A percentile compares a stretch with the other conserved stretches of the same genome.
phyloP scores from a whole-genome alignment of 2,113 vertebrate genomes.

The Smithornis capensis region DNA sequence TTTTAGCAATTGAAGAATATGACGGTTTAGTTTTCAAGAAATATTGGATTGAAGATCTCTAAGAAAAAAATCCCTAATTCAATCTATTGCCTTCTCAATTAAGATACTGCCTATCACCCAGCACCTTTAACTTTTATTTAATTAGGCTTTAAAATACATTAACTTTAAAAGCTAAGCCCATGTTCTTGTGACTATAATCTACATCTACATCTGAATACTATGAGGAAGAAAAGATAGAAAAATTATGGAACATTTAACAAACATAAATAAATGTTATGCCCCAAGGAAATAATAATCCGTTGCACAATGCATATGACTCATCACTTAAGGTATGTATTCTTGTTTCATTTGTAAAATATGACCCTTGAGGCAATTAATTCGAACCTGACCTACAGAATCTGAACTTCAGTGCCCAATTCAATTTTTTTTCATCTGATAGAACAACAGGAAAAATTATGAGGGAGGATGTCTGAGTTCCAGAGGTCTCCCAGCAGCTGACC shows the following conservation, averaged over 20 bases:
- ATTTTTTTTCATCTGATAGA: slow-evolving; percentile 39
- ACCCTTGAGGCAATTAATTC: slow-evolving; percentile 56
- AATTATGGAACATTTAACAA: slow-evolving; percentile 34
- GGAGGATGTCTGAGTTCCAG: slow-evolving; percentile 5
- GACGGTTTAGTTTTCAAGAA: slow-evolving; percentile 74
- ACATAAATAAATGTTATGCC: slow-evolving; percentile 21
- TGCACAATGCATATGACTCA: slow-evolving; percentile 48
- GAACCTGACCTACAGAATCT: slow-evolving; percentile 62
- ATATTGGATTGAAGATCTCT: slow-evolving; percentile 75
- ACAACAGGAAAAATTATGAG: slow-evolving; percentile 38
- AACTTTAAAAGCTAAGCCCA: slow-evolving; percentile 18
- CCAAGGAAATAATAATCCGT: slow-evolving; percentile 41
- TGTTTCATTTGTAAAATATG: slow-evolving; percentile 51
- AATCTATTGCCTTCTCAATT: slow-evolving; percentile 73
- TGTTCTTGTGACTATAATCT: neutral
- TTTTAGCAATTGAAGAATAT: slow-evolving; percentile 80
- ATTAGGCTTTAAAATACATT: slow-evolving; percentile 57
- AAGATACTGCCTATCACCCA: slow-evolving; percentile 60
- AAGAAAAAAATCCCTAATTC: slow-evolving; percentile 74
- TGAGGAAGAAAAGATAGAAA: slow-evolving; percentile 8
- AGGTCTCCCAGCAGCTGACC: slow-evolving; percentile 50
- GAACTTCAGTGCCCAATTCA: slow-evolving; percentile 35
- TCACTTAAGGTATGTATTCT: slow-evolving; percentile 49
- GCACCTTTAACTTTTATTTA: slow-evolving; percentile 67
- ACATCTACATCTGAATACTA: slow-evolving; percentile 9